Base-by-base conservation (phyloP, 2,888 invertebrate genomes). In the Dicycla oo region DNA sequence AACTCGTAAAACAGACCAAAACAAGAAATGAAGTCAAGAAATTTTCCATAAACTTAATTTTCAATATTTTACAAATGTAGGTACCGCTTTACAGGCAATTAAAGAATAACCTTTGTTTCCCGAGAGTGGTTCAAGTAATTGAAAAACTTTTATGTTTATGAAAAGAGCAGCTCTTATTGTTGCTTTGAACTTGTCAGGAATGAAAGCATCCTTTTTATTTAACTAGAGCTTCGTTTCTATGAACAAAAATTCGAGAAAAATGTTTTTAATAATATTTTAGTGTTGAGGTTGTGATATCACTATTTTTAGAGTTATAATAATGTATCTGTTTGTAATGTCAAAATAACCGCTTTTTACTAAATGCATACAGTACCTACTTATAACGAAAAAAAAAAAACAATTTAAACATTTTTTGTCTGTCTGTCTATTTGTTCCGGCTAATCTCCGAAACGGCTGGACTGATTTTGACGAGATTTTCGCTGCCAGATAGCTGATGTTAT, bases 81-180 rank as follows among this genome's bases (percentile, higher is more conserved):
- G 18, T 30, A 69, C 20, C 49, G 63, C 38, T 76, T 82, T 80
- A 75, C 77, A 73, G 75, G 62, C 81, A 82, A 84, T 86, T 80
- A 81, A 80, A 77, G 65, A 69, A 83, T 68, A 80, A 77, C 72
- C 69, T 70, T 81, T 85, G 78, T 79, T 78, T 61, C 43, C 62
- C 57, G 73, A 69, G 65, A 80, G 72, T 74, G 61, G 77, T 82
- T 76, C 69, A 74, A 78, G 72, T 85, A 83, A 87, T 86, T 85
- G 82, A 82, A 84, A 86, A 87, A 87, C 77, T 85, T 86, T 74
- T 64, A 69, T 78, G 63, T 74, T 80, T 66, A 64, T 72, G 67
- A 76, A 56, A 70, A 69, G 58, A 57, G 40, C 64, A 65, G 15
- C 51, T 54, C 43, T 75, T 69, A 58, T 57, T 73, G 54, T 61